These are phyloP conservation scores for Horisme vitalbata DNA, from an alignment of 2,888 invertebrate genomes.

Conservation along the genomic window DNA sequence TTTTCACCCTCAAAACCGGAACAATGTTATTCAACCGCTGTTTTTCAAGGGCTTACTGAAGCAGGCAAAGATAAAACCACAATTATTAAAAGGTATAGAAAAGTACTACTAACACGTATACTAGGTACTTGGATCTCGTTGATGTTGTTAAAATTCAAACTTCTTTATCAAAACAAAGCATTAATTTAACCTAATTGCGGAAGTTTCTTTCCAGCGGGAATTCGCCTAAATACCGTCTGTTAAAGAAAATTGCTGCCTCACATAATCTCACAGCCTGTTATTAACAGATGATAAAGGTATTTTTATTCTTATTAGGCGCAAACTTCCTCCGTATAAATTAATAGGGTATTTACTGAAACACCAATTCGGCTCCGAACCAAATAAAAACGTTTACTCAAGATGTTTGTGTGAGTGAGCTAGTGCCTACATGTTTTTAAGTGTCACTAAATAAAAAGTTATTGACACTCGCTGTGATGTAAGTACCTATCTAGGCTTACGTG, in stretches of 20 bases:
- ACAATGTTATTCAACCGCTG: conserved; percentile 14
- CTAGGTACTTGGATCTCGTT: background rate
- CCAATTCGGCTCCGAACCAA: no score
- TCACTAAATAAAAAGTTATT: no score
- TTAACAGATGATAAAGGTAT: conserved; percentile 16
- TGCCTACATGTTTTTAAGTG: no score
- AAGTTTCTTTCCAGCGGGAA: conserved; percentile 24
- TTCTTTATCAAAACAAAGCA: conserved; percentile 22
- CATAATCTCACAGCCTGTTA: conserved; percentile 8
- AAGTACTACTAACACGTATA: no score
- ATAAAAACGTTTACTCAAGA: no score
- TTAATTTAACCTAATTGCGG: conserved; percentile 22
- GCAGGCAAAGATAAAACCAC: no score
- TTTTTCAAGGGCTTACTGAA: conserved; percentile 3
- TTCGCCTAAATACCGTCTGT: conserved; percentile 19
- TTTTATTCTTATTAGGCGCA: background rate
- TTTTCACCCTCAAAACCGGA: conserved; percentile 17
- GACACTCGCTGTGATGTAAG: no score
- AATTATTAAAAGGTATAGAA: no score
- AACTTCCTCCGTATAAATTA: no score
- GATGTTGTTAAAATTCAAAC: conserved; percentile 9
- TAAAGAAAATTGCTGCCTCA: conserved; percentile 26
- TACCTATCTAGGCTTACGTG: no score
- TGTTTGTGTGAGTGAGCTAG: no score
- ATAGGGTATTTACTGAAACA: no score